phyloP scores from a whole-genome alignment of 2,113 vertebrate genomes.

The Etheostoma spectabile region DNA sequence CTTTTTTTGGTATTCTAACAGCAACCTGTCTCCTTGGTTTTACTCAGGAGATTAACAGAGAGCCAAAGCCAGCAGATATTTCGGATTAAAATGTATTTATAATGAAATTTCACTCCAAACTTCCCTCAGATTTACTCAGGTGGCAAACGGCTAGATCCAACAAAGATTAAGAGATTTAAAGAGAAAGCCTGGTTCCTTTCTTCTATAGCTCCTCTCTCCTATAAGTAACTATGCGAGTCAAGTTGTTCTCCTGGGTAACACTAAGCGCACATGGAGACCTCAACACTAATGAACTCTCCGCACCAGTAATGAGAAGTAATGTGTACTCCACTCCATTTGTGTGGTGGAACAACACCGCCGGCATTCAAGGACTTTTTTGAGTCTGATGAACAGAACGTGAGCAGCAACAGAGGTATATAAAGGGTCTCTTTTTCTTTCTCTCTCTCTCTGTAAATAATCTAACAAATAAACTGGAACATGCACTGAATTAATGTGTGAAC shows the following conservation, averaged over 20 bases:
- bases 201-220: constrained; percentile 26
- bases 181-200: not conserved
- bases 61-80: constrained; percentile 20
- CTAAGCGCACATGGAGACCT: constrained; percentile 52
- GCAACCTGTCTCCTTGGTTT: constrained; percentile 21
- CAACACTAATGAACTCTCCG: constrained; percentile 64
- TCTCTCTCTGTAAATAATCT: constrained; percentile 83
- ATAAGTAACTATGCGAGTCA: constrained; percentile 65
- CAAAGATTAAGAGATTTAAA: constrained; percentile 2
- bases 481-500: constrained; percentile 58
- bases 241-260: constrained; percentile 57
- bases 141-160: constrained; percentile 59
- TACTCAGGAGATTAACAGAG: constrained; percentile 69
- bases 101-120: constrained; percentile 26
- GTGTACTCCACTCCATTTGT: constrained; percentile 50
- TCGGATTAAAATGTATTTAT: constrained; percentile 19
- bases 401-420: constrained; percentile 37
- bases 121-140: constrained; percentile 72
- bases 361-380: constrained; percentile 51
- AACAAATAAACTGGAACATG: constrained; percentile 83
- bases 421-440: constrained; percentile 49
- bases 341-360: constrained; percentile 56
- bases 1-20: constrained; percentile 40
- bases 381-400: constrained; percentile 14
- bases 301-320: constrained; percentile 65